Percentiles rank a stretch among this genome's conserved stretches.
phyloP scores from a whole-genome alignment of 2,888 invertebrate genomes.

The Cacoxenus indagator region DNA sequence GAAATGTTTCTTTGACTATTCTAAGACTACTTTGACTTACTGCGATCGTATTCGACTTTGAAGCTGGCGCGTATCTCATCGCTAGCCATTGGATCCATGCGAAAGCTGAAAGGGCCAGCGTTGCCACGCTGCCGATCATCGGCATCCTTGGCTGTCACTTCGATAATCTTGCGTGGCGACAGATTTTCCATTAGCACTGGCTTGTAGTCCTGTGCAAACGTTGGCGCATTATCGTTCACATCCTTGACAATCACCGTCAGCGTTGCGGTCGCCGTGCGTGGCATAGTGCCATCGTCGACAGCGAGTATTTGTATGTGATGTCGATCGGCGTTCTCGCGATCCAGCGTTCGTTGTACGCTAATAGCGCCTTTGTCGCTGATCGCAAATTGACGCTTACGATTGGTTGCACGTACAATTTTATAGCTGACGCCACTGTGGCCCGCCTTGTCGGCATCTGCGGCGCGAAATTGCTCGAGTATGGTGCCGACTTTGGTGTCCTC shows the following conservation, averaged over 20 bases:
- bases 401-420: conserved; percentile 89
- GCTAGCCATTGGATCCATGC: conserved; percentile 91
- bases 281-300: conserved; percentile 91
- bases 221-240: conserved; percentile 94
- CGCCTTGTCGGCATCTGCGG: conserved; percentile 94
- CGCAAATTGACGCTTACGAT: conserved; percentile 91
- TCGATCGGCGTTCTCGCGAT: conserved; percentile 91
- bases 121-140: conserved; percentile 93
- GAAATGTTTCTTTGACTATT: not conserved
- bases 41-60: conserved; percentile 95
- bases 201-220: conserved; percentile 88
- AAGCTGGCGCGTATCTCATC: conserved; percentile 93
- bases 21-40: conserved; percentile 72
- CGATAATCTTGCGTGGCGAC: conserved; percentile 89
- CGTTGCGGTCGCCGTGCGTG: conserved; percentile 92
- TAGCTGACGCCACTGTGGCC: conserved; percentile 90
- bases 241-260: conserved; percentile 93
- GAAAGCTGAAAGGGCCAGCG: conserved; percentile 93
- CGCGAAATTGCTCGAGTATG: conserved; percentile 91
- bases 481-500: conserved; percentile 94
- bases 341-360: conserved; percentile 90
- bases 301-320: conserved; percentile 96
- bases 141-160: conserved; percentile 91
- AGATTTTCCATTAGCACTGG: conserved; percentile 94
- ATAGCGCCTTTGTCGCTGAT: conserved; percentile 95